A percentile compares a stretch with the other conserved stretches of the same genome.
phyloP scores from a whole-genome alignment of 2,113 vertebrate species.

The Physeter macrocephalus region DNA sequence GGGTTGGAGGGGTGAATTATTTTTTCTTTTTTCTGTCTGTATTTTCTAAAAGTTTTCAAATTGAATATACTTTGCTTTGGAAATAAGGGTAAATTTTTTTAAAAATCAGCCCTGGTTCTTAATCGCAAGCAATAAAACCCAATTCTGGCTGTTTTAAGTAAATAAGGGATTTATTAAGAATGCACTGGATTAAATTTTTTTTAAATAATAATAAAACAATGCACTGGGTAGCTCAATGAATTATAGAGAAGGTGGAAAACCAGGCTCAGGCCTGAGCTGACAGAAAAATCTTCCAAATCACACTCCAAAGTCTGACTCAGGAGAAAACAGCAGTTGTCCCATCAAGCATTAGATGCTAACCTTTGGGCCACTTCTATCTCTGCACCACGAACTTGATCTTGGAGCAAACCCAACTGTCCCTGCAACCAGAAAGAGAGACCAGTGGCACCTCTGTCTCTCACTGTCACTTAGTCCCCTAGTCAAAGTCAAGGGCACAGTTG shows the following conservation, averaged over 20 bases:
- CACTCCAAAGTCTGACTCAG: not conserved
- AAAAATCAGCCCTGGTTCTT: not conserved
- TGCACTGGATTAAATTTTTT: not conserved
- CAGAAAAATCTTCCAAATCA: not conserved
- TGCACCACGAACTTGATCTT: not conserved
- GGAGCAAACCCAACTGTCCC: not conserved
- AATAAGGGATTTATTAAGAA: not conserved
- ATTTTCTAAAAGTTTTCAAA: slow-evolving; percentile 9
- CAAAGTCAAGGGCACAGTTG: not conserved
- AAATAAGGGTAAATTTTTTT: not conserved
- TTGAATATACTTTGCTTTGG: not conserved
- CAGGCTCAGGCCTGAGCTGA: not conserved
- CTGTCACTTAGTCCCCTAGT: not conserved
- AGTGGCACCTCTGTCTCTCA: not conserved
- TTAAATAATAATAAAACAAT: not conserved
- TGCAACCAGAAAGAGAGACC: not conserved
- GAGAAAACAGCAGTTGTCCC: not conserved
- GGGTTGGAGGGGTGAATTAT: not conserved
- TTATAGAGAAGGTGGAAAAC: not conserved
- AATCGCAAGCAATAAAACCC: not conserved
- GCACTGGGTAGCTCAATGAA: not conserved
- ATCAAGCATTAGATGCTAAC: not conserved
- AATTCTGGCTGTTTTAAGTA: not conserved
- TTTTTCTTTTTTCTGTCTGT: not conserved
- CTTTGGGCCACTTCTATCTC: not conserved